Conservation (phyloP, 2,797 vertebrate genomes). For the Poeciliopsis paucimaculata region DNA sequence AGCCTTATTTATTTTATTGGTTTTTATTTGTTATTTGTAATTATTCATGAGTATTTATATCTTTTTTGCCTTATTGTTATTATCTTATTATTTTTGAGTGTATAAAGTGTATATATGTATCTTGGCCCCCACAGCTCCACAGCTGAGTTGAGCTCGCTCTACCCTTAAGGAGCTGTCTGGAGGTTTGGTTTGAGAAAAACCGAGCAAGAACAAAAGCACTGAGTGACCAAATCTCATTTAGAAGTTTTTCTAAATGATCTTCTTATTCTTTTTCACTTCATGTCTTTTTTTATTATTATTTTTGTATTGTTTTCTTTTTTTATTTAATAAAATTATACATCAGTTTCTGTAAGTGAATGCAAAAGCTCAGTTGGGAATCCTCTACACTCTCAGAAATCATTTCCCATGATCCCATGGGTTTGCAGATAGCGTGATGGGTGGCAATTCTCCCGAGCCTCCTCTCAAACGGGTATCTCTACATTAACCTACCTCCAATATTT, state of each 20-base stretch:
- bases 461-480: constrained; percentile 79
- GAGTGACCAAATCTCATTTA: constrained; percentile 82
- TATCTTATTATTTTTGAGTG: constrained; percentile 72
- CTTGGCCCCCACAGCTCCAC: constrained; percentile 74
- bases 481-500: constrained; percentile 80
- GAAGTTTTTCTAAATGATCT: constrained; percentile 71
- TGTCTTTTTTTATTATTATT: constrained; percentile 26
- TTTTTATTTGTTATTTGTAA: constrained; percentile 73
- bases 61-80: constrained; percentile 74
- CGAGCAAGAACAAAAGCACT: constrained; percentile 80
- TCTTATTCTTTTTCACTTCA: constrained; percentile 53
- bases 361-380: constrained; percentile 59
- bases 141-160: constrained; percentile 73
- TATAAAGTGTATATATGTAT: constrained; percentile 78
- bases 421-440: constrained; percentile 63
- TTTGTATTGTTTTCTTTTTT: constrained; percentile 11
- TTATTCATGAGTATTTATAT: constrained; percentile 83
- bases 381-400: constrained; percentile 62
- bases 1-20: constrained; percentile 83
- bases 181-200: constrained; percentile 70
- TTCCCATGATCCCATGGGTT: constrained; percentile 66
- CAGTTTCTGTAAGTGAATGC: constrained; percentile 59
- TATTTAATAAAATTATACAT: constrained; percentile 47
- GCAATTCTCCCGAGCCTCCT: constrained; percentile 42
- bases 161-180: constrained; percentile 68